These are phyloP conservation scores for Colletes gigas DNA, from an alignment of 1,140 invertebrate genomes.

Conservation along the genomic window DNA sequence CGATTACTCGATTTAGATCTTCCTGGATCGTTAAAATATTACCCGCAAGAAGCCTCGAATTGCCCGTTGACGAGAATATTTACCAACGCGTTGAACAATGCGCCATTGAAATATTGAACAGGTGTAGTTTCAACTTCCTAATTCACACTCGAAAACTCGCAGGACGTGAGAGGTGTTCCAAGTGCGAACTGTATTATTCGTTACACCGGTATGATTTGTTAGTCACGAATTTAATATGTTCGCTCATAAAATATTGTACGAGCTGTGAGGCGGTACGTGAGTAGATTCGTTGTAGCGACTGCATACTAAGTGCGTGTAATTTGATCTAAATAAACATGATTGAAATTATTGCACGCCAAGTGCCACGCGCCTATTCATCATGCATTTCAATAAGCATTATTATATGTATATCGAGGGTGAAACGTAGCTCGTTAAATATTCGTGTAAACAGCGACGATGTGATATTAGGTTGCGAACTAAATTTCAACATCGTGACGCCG, in stretches of 20 bases:
- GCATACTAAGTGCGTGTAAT: slow-evolving; percentile 29
- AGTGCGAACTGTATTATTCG: neutral
- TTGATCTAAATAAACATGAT: slow-evolving; percentile 33
- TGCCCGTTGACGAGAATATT: too few relatives aligned
- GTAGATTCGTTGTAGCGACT: slow-evolving; percentile 27
- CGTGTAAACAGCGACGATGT: neutral
- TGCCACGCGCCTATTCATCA: neutral
- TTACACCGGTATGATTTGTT: slow-evolving; percentile 41
- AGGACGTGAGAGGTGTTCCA: slow-evolving; percentile 15
- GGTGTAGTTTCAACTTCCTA: neutral
- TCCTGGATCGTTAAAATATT: too few relatives aligned
- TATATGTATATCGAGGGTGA: neutral
- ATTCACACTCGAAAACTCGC: neutral
- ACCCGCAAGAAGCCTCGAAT: too few relatives aligned
- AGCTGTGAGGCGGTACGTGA: neutral
- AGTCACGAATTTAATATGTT: slow-evolving; percentile 49
- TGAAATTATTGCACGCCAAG: slow-evolving; percentile 31
- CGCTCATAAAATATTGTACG: slow-evolving; percentile 34
- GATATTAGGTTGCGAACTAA: too few relatives aligned
- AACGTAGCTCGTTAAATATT: neutral
- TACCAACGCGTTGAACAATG: too few relatives aligned
- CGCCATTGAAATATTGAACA: too few relatives aligned
- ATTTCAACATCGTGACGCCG: too few relatives aligned
- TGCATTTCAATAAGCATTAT: slow-evolving; percentile 4
- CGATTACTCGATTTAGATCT: too few relatives aligned